Evolutionary conservation across 1,140 invertebrate genomes (phyloP).

Genomic region (Drosophila sechellia): DNA sequence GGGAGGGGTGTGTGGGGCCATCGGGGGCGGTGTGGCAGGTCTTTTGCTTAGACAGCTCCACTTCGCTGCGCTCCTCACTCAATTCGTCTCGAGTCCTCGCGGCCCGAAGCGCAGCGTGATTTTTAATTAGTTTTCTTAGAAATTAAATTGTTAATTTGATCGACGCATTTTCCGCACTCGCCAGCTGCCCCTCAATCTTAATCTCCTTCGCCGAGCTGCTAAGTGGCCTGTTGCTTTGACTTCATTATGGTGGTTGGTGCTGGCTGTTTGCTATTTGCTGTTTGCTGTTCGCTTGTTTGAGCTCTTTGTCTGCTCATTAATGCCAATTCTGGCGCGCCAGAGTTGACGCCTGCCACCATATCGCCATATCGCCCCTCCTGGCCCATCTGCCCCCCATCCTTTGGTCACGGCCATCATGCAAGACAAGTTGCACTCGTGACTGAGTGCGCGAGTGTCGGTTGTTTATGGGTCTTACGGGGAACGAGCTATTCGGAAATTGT

Average conservation of each 20-base stretch:
- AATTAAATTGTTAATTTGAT: conserved; percentile 84
- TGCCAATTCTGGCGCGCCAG: conserved; percentile 76
- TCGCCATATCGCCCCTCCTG: conserved; percentile 1
- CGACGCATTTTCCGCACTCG: conserved; percentile 71
- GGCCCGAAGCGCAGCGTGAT: conserved; percentile 68
- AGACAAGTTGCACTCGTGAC: conserved; percentile 54
- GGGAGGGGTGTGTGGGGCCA: background rate
- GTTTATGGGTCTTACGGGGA: conserved; percentile 50
- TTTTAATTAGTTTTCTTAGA: conserved; percentile 84
- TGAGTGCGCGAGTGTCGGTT: conserved; percentile 41
- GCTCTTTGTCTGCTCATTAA: conserved; percentile 80
- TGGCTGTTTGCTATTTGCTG: conserved; percentile 2
- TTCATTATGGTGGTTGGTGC: conserved; percentile 24
- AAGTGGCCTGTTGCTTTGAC: conserved; percentile 70
- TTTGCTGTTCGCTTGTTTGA: conserved; percentile 29
- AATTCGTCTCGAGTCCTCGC: conserved; percentile 33
- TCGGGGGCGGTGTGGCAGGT: conserved; percentile 36
- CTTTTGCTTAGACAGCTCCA: conserved; percentile 71
- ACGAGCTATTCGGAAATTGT: conserved; percentile 22
- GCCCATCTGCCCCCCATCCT: conserved; percentile 14
- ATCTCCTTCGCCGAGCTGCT: conserved; percentile 44
- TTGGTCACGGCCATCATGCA: conserved; percentile 69
- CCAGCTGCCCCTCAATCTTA: background rate
- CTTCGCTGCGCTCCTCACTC: conserved; percentile 34
- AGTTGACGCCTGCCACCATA: conserved; percentile 69